These are phyloP conservation scores for Psix sp. DNA, from an alignment of 1,140 invertebrate genomes.

Conservation along the genomic window DNA sequence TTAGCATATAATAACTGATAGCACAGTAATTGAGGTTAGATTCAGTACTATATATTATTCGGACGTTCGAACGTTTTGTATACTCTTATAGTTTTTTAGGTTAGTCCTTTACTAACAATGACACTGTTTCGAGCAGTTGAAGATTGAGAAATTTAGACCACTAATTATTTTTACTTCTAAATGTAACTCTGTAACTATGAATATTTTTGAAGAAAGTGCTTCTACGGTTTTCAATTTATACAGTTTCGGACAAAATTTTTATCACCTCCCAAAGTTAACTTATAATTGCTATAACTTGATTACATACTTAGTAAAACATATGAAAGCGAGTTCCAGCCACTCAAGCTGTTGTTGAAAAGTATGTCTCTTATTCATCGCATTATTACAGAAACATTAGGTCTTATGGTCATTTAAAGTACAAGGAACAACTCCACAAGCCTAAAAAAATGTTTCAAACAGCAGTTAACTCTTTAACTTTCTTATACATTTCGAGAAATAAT, in stretches of 20 bases:
- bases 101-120: conserved; percentile 40
- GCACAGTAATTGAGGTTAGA: conserved; percentile 41
- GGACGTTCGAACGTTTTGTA: conserved; percentile 13
- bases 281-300: too few species aligned
- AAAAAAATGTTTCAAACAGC: conserved; percentile 17
- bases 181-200: conserved; percentile 41
- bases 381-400: conserved; percentile 66
- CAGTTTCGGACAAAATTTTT: conserved; percentile 14
- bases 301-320: too few species aligned
- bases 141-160: conserved; percentile 39
- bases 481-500: too few species aligned
- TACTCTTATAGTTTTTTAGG: conserved; percentile 26
- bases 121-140: conserved; percentile 27
- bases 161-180: conserved; percentile 38
- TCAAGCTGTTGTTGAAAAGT: conserved; percentile 40
- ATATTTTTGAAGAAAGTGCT: conserved; percentile 43
- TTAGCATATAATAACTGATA: conserved; percentile 47
- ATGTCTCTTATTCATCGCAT: conserved; percentile 48
- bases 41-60: conserved; percentile 31
- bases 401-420: conserved; percentile 60
- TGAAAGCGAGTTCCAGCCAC: too few species aligned
- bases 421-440: conserved; percentile 4
- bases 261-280: too few species aligned
- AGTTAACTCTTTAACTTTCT: conserved; percentile 23
- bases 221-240: conserved; percentile 27